phyloP scores from a whole-genome alignment of 2,888 invertebrate genomes.

The Protonemura montana region DNA sequence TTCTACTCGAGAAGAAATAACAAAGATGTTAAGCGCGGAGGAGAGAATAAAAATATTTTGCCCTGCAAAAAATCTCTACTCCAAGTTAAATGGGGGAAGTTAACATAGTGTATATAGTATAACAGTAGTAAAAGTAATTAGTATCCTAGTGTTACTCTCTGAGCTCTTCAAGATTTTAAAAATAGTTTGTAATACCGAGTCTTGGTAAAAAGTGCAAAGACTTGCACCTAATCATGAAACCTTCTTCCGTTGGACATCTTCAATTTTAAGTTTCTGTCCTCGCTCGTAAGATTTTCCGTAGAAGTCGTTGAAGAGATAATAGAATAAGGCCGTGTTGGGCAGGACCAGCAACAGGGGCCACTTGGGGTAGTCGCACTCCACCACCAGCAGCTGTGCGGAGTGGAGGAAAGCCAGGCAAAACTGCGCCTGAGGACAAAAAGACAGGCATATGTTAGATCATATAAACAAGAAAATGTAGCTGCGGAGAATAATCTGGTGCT shows the following conservation, averaged over 20 bases:
- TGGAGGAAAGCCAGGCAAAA: constrained; percentile 55
- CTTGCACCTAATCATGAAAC: neutral
- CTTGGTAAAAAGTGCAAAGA: neutral
- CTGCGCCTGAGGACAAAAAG: constrained; percentile 52
- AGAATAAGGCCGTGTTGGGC: constrained; percentile 59
- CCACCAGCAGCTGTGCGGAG: constrained; percentile 54
- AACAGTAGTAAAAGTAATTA: no score
- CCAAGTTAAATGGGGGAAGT: no score
- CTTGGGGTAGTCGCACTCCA: constrained; percentile 54
- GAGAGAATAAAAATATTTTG: no score
- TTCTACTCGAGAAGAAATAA: no score
- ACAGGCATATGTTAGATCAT: no score
- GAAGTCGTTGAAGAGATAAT: constrained; percentile 63
- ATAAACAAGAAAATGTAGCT: no score
- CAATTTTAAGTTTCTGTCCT: neutral
- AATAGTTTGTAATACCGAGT: neutral
- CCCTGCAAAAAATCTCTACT: no score
- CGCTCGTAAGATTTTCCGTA: constrained; percentile 60
- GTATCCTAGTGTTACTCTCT: no score
- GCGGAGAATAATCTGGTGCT: no score
- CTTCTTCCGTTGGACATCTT: neutral
- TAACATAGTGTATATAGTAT: no score
- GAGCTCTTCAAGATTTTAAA: no score
- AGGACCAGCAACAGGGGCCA: constrained; percentile 54
- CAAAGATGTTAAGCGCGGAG: no score